Evolutionary conservation across 2,113 vertebrate species (phyloP).

Genomic region (Tupaia tana): DNA sequence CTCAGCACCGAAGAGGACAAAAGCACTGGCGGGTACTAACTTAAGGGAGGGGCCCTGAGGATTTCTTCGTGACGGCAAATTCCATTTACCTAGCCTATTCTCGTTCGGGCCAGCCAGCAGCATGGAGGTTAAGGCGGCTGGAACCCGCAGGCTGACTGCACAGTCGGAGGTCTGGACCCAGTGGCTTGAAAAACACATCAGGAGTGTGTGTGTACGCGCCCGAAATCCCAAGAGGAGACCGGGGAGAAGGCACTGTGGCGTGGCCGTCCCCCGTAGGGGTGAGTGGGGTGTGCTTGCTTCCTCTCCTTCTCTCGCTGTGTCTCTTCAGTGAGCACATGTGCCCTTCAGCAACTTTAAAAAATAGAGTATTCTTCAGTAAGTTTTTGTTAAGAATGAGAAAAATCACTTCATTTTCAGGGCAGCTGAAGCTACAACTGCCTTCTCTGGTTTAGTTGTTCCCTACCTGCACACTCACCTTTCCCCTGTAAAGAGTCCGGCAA

Average conservation of each 20-base stretch:
- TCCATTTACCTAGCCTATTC: not conserved
- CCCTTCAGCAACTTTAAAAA: not conserved
- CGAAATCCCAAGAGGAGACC: too few relatives aligned
- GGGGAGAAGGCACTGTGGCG: too few relatives aligned
- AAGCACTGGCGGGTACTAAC: not conserved
- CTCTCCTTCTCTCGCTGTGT: too few relatives aligned
- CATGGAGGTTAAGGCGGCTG: too few relatives aligned
- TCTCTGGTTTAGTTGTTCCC: not conserved
- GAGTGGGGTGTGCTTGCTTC: too few relatives aligned
- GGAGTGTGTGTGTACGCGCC: too few relatives aligned
- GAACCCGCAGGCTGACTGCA: too few relatives aligned
- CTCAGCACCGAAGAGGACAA: not conserved
- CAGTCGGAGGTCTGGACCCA: too few relatives aligned
- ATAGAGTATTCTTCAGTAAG: not conserved
- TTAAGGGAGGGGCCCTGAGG: not conserved
- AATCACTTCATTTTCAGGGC: not conserved
- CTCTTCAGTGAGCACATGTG: too few relatives aligned
- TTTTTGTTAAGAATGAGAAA: not conserved
- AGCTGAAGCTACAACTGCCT: not conserved
- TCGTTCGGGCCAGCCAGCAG: too few relatives aligned
- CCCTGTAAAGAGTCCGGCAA: not conserved
- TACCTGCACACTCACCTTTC: not conserved
- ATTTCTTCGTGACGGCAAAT: not conserved
- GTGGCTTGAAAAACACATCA: too few relatives aligned
- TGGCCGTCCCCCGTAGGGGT: too few relatives aligned